These are phyloP conservation scores for Corticium candelabrum DNA, from an alignment of 37 sponge, comb jelly and placozoan genomes.

Conservation along the genomic window DNA sequence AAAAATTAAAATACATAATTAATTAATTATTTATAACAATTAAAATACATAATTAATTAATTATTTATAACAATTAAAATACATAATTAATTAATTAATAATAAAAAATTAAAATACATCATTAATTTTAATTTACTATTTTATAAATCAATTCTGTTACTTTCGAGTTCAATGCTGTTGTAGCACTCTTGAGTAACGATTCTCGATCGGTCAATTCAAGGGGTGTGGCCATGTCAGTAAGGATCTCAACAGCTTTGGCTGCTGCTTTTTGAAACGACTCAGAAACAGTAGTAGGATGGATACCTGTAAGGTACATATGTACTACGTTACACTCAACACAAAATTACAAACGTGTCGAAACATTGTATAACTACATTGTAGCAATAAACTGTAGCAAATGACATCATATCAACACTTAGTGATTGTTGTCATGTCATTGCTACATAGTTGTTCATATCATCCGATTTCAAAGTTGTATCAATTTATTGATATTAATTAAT, in stretches of 20 bases:
- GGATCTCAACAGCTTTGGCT: slow-evolving; percentile 67
- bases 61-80: no score
- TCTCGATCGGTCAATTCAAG: slow-evolving; percentile 76
- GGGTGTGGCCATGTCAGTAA: slow-evolving; percentile 68
- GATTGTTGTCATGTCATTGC: no score
- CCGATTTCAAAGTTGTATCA: no score
- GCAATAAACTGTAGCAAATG: neutral
- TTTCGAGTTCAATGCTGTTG: slow-evolving; percentile 94
- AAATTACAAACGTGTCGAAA: neutral
- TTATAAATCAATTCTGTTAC: slow-evolving; percentile 25
- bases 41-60: no score
- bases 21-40: no score
- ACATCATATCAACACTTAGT: neutral
- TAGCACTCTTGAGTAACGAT: slow-evolving; percentile 89
- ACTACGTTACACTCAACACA: neutral
- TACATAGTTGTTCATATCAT: no score
- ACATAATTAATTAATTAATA: no score
- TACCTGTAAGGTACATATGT: slow-evolving; percentile 35
- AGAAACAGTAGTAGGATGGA: slow-evolving; percentile 97
- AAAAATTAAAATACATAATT: no score
- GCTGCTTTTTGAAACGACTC: slow-evolving; percentile 91
- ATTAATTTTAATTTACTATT: neutral
- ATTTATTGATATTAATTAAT: no score
- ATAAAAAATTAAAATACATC: neutral
- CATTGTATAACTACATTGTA: no score